Evolutionary conservation across 2,113 vertebrate genomes (phyloP).

Genomic region (Chascanopsetta lugubris): DNA sequence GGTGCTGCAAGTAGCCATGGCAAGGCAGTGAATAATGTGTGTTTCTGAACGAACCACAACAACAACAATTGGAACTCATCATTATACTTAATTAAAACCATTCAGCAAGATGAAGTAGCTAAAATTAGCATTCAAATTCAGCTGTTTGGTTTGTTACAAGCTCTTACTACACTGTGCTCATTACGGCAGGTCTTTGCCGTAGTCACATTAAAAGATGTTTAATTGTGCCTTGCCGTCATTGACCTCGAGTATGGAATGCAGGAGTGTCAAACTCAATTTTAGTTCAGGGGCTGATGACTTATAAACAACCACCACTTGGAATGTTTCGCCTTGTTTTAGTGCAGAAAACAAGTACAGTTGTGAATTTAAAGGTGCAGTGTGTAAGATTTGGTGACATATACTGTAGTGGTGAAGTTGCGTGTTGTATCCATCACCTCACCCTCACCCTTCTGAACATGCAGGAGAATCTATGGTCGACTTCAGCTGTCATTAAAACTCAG

Average conservation of each 20-base stretch:
- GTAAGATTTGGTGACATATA: no score
- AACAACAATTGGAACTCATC: not conserved
- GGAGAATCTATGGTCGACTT: no score
- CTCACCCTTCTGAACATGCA: no score
- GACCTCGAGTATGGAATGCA: not conserved
- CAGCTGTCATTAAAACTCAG: no score
- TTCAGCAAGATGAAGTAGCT: not conserved
- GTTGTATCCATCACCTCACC: no score
- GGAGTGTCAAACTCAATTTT: no score
- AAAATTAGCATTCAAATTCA: conserved; percentile 1
- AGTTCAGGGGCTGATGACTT: no score
- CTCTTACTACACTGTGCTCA: not conserved
- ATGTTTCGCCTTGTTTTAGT: no score
- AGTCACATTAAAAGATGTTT: not conserved
- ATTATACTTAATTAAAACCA: not conserved
- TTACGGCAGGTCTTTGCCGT: not conserved
- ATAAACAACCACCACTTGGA: no score
- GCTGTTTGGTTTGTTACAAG: not conserved
- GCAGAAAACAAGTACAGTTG: no score
- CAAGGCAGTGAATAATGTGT: not conserved
- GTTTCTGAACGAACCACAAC: not conserved
- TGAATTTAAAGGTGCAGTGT: no score
- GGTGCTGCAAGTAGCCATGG: not conserved
- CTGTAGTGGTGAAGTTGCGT: no score
- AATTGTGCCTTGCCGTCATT: not conserved